A percentile compares a stretch with the other conserved stretches of the same genome.
Evolutionary conservation across 2,797 vertebrate genomes (phyloP).

Genomic region (Gambusia yucatana): DNA sequence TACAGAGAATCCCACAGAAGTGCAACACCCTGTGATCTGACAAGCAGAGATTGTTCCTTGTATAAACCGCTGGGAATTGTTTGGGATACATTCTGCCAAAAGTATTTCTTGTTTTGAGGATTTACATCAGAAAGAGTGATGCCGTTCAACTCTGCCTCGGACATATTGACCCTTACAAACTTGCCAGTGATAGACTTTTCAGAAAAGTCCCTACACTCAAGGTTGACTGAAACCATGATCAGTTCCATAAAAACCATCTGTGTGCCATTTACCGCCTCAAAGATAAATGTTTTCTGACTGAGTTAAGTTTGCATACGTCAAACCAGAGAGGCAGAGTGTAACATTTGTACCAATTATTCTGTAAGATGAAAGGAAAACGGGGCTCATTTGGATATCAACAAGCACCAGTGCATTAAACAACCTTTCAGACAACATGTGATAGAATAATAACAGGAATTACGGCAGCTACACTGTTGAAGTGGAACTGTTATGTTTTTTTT

Average conservation of each 20-base stretch:
- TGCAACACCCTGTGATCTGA: conserved; percentile 48
- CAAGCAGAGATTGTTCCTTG: conserved; percentile 30
- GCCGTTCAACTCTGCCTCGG: conserved; percentile 7
- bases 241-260: conserved; percentile 48
- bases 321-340: conserved; percentile 45
- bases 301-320: conserved; percentile 47
- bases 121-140: conserved; percentile 18
- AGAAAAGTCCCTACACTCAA: conserved; percentile 40
- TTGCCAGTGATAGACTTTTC: conserved; percentile 37
- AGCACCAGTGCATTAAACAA: conserved; percentile 57
- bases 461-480: conserved; percentile 59
- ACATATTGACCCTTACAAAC: conserved; percentile 32
- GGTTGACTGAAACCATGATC: conserved; percentile 50
- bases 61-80: conserved; percentile 20
- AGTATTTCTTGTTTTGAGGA: conserved; percentile 13
- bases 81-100: conserved; percentile 11
- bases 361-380: conserved; percentile 34
- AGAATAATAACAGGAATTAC: conserved; percentile 52
- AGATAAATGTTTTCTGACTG: conserved; percentile 53
- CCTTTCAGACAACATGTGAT: conserved; percentile 39
- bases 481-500: conserved; percentile 19
- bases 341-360: conserved; percentile 51
- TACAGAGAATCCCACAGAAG: conserved; percentile 25
- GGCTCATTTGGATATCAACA: conserved; percentile 49
- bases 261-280: conserved; percentile 50